Base-by-base conservation (phyloP, 2,888 invertebrate genomes). In the Sepiola atlantica region DNA sequence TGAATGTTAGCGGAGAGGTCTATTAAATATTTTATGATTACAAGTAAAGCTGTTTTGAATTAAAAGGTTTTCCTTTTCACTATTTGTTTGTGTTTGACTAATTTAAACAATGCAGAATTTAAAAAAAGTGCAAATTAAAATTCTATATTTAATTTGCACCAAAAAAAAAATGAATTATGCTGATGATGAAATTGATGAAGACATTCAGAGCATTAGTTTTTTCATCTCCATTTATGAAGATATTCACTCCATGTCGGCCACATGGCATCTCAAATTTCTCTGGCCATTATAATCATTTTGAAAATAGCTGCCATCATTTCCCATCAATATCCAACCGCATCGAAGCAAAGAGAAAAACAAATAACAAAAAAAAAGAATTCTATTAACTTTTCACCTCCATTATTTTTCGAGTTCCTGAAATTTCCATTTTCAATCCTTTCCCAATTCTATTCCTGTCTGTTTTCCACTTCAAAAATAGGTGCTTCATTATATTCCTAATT, bases 351-450 rank as follows among this genome's bases (percentile, higher is more conserved):
- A 77, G 21, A 77, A 32, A 77, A 18, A 32, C 12, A 77, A 77
- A 77, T n/a, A 77, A 77, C n/a, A 77, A 32, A n/a, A 77, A 77
- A 77, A 77, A 77, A 77, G 32, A 77, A 77, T 32, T 77, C 77
- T 77, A 77, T 77, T 77, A 77, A 77, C 77, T 77, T 77, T 77
- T 77, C 77, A 77, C 77, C 77, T 77, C 77, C 77, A 77, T 77
- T 77, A 77, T 77, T 77, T 77, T 77, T 61, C 61, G 61, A 61
- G 61, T 61, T 77, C 77, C 77, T 77, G 32, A 77, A 77, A 77
- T 77, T 32, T 77, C 77, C 77, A 77, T 77, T 77, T 77, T 77
- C 77, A 77, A 77, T 77, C 77, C 77, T 77, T 77, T n/a, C 77
- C 77, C 77, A 77, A 77, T 77, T 77, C 77, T 77, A 77, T 77